Percentiles rank a stretch among this genome's conserved stretches.
These are phyloP conservation scores for Pocillopora grandis DNA, from an alignment of 92 coral and sea anemone genomes.

Conservation along the genomic window DNA sequence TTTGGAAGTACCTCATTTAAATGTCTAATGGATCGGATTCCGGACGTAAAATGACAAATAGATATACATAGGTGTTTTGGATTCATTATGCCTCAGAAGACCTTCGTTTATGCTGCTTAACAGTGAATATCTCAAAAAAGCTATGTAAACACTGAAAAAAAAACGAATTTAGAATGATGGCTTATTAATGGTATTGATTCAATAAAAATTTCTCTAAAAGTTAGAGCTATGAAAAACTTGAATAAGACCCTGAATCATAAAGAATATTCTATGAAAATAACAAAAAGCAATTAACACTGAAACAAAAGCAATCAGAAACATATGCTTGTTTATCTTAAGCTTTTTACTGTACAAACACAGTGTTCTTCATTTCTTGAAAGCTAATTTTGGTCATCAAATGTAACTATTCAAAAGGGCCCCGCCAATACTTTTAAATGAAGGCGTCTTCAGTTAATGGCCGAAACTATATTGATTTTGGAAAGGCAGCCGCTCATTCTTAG, in stretches of 20 bases:
- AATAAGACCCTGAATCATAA: neutral
- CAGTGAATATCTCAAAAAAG: neutral
- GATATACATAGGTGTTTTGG: neutral
- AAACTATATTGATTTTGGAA: neutral
- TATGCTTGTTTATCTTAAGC: constrained; percentile 12
- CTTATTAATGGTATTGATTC: too few relatives aligned
- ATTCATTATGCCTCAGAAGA: neutral
- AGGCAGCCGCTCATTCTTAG: too few relatives aligned
- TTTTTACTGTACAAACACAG: constrained; percentile 18
- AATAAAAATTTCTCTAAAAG: neutral
- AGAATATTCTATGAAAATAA: neutral
- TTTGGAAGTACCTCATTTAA: neutral
- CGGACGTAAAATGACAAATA: neutral
- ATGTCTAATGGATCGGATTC: neutral
- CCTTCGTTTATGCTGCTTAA: neutral
- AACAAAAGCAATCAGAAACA: neutral
- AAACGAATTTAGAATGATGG: too few relatives aligned
- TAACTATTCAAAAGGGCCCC: neutral
- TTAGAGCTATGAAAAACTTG: neutral
- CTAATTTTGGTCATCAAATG: neutral
- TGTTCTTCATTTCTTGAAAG: neutral
- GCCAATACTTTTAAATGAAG: neutral
- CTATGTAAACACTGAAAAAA: neutral
- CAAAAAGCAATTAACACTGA: neutral
- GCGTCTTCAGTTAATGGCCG: neutral